phyloP scores from a whole-genome alignment of 2,888 invertebrate species.

The Eristalinus aeneus region DNA sequence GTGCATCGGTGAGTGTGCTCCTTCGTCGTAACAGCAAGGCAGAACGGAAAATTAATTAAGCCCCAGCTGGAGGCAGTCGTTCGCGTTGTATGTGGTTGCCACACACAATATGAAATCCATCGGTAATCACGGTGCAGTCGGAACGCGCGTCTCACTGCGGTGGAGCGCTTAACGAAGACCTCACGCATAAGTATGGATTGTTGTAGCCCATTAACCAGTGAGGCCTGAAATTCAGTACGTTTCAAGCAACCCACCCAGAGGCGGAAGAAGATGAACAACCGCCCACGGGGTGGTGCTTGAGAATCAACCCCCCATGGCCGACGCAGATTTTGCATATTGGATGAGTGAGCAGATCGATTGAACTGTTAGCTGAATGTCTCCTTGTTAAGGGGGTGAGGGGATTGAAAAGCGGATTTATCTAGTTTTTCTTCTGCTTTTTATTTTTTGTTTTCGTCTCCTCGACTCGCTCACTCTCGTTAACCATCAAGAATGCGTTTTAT shows the following conservation, averaged over 20 bases:
- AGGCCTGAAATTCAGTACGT: slow-evolving; percentile 14
- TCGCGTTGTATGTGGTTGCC: not conserved
- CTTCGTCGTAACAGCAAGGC: not conserved
- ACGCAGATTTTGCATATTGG: slow-evolving; percentile 41
- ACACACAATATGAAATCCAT: slow-evolving; percentile 28
- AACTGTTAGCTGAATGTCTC: slow-evolving; percentile 31
- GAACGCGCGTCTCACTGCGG: not conserved
- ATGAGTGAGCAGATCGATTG: slow-evolving; percentile 45
- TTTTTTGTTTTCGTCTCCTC: not conserved
- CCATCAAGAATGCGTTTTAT: slow-evolving; percentile 31
- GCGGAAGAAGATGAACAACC: not conserved
- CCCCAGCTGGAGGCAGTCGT: not conserved
- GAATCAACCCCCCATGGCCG: slow-evolving; percentile 24
- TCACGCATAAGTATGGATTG: slow-evolving; percentile 15
- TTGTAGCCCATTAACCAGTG: not conserved
- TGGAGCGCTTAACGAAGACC: slow-evolving; percentile 17
- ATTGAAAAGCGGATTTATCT: slow-evolving; percentile 27
- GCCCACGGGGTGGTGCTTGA: not conserved
- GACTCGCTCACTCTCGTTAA: not conserved
- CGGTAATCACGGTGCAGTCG: slow-evolving; percentile 30
- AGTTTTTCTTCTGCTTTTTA: too few species aligned
- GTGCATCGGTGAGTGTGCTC: slow-evolving; percentile 7
- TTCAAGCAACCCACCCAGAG: not conserved
- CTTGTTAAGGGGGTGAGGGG: slow-evolving; percentile 10
- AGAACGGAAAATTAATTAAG: slow-evolving; percentile 59